These are phyloP conservation scores for Orthosia incerta DNA, from an alignment of 2,888 invertebrate species.

Conservation along the genomic window DNA sequence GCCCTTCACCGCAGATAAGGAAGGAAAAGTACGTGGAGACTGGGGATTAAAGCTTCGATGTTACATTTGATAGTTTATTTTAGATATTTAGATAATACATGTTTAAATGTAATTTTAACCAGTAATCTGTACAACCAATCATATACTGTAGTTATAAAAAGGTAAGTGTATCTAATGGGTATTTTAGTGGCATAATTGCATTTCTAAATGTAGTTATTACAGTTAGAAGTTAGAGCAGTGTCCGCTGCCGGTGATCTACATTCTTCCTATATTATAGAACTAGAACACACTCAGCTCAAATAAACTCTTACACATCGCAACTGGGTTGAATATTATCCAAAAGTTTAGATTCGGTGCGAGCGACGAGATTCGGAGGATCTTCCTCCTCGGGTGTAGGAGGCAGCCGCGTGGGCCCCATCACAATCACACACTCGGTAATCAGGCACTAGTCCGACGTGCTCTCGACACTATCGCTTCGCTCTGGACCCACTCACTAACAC, in stretches of 20 bases:
- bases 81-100: conserved; percentile 1
- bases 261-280: conserved; percentile 47
- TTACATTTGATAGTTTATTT: conserved; percentile 22
- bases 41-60: neutral
- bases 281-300: conserved; percentile 50
- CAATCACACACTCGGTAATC: conserved; percentile 73
- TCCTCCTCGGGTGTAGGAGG: conserved; percentile 87
- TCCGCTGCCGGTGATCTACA: conserved; percentile 23
- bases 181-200: conserved; percentile 5
- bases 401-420: conserved; percentile 87
- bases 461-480: conserved; percentile 74
- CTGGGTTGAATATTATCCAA: conserved; percentile 72
- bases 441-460: conserved; percentile 81
- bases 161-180: neutral
- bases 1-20: conserved; percentile 8
- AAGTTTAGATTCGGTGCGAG: conserved; percentile 74
- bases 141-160: neutral
- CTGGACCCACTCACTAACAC: conserved; percentile 75
- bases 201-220: conserved; percentile 23
- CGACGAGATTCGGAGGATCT: conserved; percentile 75
- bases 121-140: neutral
- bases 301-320: conserved; percentile 79
- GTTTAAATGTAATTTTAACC: neutral
- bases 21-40: conserved; percentile 20
- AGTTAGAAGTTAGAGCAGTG: conserved; percentile 22